These are phyloP conservation scores for Dunckerocampus dactyliophorus DNA, from an alignment of 2,113 vertebrate genomes.

Conservation along the genomic window DNA sequence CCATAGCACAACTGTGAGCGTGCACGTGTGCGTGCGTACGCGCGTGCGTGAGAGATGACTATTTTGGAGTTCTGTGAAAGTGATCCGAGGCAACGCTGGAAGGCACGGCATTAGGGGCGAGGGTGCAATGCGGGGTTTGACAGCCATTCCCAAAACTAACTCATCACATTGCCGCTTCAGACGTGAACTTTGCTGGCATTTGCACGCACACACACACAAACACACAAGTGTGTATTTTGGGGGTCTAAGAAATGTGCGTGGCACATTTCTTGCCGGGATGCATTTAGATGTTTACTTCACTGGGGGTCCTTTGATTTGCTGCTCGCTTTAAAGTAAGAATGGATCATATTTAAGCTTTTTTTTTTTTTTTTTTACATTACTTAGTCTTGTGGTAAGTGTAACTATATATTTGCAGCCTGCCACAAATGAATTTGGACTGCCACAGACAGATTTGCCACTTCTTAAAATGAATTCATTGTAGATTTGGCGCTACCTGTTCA, in stretches of 20 bases:
- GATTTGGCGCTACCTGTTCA: too few species aligned
- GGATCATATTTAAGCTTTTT: too few species aligned
- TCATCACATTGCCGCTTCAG: background rate
- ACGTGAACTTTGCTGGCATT: background rate
- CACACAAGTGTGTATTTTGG: slow-evolving; percentile 5
- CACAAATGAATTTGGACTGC: too few species aligned
- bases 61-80: slow-evolving; percentile 8
- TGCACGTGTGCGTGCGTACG: background rate
- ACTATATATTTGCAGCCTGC: too few species aligned
- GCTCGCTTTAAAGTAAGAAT: background rate
- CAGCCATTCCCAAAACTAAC: background rate
- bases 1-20: background rate
- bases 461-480: too few species aligned
- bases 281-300: background rate
- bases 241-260: background rate
- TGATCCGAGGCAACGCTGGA: background rate
- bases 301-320: background rate
- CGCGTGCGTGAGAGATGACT: background rate
- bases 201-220: background rate
- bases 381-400: too few species aligned
- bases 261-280: slow-evolving; percentile 1
- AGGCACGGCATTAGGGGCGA: background rate
- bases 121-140: background rate
- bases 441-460: too few species aligned
- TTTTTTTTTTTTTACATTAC: too few species aligned